Evolutionary conservation across 2,888 invertebrate genomes (phyloP), one percentile per base, ranked within the genome.

Genomic region (Acanthacorydalis orientalis): DNA sequence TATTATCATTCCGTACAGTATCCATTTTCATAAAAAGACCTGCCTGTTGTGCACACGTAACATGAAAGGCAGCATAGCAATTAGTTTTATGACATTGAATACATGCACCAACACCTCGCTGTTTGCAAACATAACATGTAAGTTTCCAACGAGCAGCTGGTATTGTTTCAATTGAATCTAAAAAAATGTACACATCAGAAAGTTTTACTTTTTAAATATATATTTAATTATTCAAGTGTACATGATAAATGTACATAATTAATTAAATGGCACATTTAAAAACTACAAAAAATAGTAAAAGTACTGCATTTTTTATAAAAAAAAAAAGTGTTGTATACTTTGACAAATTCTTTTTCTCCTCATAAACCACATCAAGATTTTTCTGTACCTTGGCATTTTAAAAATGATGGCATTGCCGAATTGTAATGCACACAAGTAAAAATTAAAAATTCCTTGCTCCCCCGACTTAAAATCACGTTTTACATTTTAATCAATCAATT

Each of bases 61-160:
- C 98, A 64, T 98, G 98, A 68, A 98, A 98, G 1, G 97, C 96
- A 8, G 91, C 87, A 63, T 95, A 96, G 63, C 96, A 96, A 65
- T 88, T 93, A 56, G 82, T 84, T 59, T 92, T 88, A 67, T 96
- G 93, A 64, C 97, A 98, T 67, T 98, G 97, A 52, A 98, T 96
- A 60, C 97, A 97, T 0, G 97, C 96, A 4, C 97, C 97, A 0
- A 85, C 84, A 32, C 85, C 84, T 50, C 85, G 77, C 59, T 90
- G 87, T 60, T 91, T 95, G 68, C 97, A 98, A 47, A 98, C 90
- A 66, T 92, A 93, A 63, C 98, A 98, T 1, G 85, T 84, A n/a
- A 98, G 74, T 59, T 87, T 87, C 90, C 95, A 95, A 1, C 98
- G 77, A 0, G 96, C 95, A 7, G 89, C 77, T 2, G 97, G 95